These are phyloP conservation scores for Cheiracanthium punctorium DNA, from an alignment of 2,888 invertebrate species.

Conservation along the genomic window DNA sequence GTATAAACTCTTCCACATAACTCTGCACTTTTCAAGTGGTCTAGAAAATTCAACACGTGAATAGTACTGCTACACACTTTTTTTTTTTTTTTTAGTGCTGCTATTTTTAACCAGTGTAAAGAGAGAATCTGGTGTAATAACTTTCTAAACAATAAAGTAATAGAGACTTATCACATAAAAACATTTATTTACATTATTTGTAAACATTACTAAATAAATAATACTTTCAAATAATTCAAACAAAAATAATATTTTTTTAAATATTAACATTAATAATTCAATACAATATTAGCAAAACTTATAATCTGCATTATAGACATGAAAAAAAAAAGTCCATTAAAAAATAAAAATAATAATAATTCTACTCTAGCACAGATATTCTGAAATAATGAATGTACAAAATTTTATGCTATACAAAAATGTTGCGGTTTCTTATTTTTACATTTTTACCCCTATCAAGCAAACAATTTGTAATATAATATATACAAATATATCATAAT, in stretches of 20 bases:
- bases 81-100: no score
- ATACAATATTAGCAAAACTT: not conserved
- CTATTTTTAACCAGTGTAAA: no score
- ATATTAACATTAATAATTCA: not conserved
- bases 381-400: not conserved
- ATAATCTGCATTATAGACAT: no score
- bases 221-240: not conserved
- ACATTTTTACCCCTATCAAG: not conserved
- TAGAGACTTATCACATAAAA: not conserved
- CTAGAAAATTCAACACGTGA: no score
- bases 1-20: no score
- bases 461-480: not conserved
- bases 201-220: not conserved
- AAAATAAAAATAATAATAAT: not conserved
- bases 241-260: no score
- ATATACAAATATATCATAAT: not conserved
- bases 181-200: slow-evolving; percentile 2
- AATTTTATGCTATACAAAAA: not conserved
- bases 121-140: no score
- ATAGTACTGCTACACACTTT: no score
- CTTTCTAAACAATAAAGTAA: no score
- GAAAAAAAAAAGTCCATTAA: no score
- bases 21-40: no score
- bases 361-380: not conserved
- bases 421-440: not conserved